Percentiles rank a stretch among this genome's conserved stretches.
These are phyloP conservation scores for Okapia johnstoni DNA, from an alignment of 2,113 vertebrate species.

Conservation along the genomic window DNA sequence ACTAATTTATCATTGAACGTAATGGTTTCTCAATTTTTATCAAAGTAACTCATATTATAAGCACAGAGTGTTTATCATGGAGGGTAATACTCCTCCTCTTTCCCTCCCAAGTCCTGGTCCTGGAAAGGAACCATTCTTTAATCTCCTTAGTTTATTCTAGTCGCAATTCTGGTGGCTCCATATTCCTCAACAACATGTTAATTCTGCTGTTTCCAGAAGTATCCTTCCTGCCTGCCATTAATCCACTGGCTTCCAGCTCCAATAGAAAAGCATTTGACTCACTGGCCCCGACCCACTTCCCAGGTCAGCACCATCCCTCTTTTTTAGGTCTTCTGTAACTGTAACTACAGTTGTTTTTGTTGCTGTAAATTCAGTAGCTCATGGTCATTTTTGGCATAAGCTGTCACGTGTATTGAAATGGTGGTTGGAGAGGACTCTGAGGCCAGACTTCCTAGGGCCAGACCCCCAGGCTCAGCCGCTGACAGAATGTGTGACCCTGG, in stretches of 20 bases:
- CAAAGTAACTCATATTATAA: background rate
- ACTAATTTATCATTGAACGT: background rate
- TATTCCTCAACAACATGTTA: background rate
- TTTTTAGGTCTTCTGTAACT: background rate
- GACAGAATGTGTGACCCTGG: background rate
- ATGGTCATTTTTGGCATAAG: background rate
- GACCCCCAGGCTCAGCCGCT: background rate
- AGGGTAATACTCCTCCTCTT: background rate
- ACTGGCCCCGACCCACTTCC: background rate
- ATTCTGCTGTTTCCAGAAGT: background rate
- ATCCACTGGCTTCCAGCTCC: background rate
- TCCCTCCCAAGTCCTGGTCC: background rate
- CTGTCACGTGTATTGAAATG: background rate
- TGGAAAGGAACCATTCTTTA: background rate
- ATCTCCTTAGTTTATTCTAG: background rate
- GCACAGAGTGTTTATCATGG: background rate
- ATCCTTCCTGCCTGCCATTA: background rate
- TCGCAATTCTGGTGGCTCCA: background rate
- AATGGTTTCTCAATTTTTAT: background rate
- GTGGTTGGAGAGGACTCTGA: background rate
- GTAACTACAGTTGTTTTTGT: background rate
- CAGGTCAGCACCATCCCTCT: background rate
- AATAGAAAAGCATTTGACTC: background rate
- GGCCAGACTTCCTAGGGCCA: background rate
- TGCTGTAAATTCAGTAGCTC: background rate